Evolutionary conservation across 2,797 vertebrate genomes (phyloP).

Genomic region (Schizothorax lantsangensis): DNA sequence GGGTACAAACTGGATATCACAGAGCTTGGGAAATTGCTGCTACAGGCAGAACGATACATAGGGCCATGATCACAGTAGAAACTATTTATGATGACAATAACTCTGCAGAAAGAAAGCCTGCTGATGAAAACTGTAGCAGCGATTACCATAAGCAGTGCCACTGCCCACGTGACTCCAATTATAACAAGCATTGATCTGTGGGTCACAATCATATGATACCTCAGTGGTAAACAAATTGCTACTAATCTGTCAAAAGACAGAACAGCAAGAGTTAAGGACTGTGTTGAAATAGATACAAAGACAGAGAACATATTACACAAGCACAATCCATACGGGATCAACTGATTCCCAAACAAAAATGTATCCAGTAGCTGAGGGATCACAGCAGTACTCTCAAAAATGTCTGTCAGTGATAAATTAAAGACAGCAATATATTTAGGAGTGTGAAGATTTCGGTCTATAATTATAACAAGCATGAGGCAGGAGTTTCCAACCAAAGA

Average conservation of each 20-base stretch:
- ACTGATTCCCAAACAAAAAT: slow-evolving; percentile 43
- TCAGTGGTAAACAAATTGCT: slow-evolving; percentile 71
- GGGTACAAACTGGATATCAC: no score
- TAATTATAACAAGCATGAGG: slow-evolving; percentile 66
- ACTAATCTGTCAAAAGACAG: slow-evolving; percentile 69
- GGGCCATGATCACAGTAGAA: no score
- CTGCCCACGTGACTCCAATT: no score
- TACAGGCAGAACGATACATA: no score
- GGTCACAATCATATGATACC: slow-evolving; percentile 50
- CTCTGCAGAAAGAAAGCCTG: no score
- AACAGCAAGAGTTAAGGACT: slow-evolving; percentile 68
- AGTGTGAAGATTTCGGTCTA: slow-evolving; percentile 64
- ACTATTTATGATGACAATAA: no score
- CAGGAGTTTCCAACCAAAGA: slow-evolving; percentile 66
- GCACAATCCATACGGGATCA: slow-evolving; percentile 42
- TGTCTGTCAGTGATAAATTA: slow-evolving; percentile 68
- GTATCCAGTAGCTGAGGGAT: slow-evolving; percentile 62
- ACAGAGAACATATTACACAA: slow-evolving; percentile 35
- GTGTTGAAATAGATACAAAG: slow-evolving; percentile 66
- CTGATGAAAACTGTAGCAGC: no score
- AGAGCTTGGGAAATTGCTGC: no score
- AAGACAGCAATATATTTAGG: slow-evolving; percentile 50
- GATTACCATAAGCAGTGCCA: no score
- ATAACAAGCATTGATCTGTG: slow-evolving; percentile 62
- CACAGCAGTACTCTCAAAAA: slow-evolving; percentile 69